phyloP scores from a whole-genome alignment of 1,140 invertebrate genomes.

The Sitodiplosis mosellana region DNA sequence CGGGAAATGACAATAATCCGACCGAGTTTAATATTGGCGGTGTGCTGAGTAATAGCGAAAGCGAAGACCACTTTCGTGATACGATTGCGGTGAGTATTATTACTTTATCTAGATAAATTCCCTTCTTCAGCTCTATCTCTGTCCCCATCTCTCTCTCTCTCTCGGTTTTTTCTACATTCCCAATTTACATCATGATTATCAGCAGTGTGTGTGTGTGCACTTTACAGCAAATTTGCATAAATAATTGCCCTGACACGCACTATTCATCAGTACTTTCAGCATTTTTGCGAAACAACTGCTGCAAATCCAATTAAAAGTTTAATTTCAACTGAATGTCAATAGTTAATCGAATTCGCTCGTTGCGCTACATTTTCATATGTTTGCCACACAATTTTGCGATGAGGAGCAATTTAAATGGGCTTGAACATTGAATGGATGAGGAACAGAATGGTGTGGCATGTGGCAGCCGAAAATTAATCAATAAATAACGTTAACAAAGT shows the following conservation, averaged over 20 bases:
- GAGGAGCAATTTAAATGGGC: no score
- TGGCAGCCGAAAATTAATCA: no score
- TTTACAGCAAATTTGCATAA: background rate
- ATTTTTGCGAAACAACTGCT: background rate
- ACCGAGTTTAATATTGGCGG: slow-evolving; percentile 74
- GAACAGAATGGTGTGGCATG: no score
- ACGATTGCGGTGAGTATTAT: slow-evolving; percentile 53
- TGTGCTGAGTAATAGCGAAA: slow-evolving; percentile 64
- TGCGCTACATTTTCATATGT: no score
- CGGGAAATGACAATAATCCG: slow-evolving; percentile 35
- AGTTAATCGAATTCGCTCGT: no score
- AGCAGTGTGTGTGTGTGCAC: background rate
- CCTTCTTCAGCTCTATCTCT: slow-evolving; percentile 3
- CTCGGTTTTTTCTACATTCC: slow-evolving; percentile 1
- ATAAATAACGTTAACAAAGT: no score
- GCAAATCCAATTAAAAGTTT: background rate
- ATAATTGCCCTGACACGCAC: background rate
- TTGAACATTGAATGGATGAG: no score
- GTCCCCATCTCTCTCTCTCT: background rate
- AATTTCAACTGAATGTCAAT: background rate
- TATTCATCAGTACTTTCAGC: background rate
- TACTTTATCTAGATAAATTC: slow-evolving; percentile 4
- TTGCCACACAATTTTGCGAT: no score
- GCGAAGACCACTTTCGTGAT: slow-evolving; percentile 53
- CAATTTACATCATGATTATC: background rate